A percentile compares a stretch with the other conserved stretches of the same genome.
phyloP scores from a whole-genome alignment of 2,797 vertebrate species.

The Hirundo rustica region DNA sequence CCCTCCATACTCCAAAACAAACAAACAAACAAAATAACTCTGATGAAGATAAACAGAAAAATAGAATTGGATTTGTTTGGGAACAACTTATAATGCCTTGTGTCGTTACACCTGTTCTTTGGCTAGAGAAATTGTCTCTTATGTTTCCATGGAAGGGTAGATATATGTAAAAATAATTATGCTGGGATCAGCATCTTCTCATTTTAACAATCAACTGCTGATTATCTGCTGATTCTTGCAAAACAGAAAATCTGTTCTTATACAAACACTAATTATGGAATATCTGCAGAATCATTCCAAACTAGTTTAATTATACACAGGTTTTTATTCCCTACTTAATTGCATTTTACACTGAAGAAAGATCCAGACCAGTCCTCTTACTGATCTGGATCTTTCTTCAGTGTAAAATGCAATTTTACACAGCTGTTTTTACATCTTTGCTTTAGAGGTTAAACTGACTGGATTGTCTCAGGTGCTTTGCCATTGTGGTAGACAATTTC shows the following conservation, averaged over 20 bases:
- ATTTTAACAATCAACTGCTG: constrained; percentile 51
- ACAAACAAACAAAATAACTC: not conserved
- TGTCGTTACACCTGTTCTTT: not conserved
- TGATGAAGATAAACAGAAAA: not conserved
- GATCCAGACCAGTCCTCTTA: constrained; percentile 36
- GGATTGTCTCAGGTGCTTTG: constrained; percentile 10
- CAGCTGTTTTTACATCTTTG: constrained; percentile 47
- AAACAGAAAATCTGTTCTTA: constrained; percentile 55
- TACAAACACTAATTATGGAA: constrained; percentile 73
- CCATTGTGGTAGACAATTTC: constrained; percentile 41
- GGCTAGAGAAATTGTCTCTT: not conserved
- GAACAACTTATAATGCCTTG: not conserved
- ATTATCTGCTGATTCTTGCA: constrained; percentile 72
- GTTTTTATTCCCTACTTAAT: constrained; percentile 55
- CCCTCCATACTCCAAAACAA: not conserved
- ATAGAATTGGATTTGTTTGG: not conserved
- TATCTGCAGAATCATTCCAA: constrained; percentile 65
- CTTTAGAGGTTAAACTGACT: constrained; percentile 58
- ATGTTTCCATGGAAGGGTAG: not conserved
- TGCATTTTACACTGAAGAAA: constrained; percentile 56
- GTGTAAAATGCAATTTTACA: not conserved
- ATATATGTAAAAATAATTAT: constrained; percentile 28
- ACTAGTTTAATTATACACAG: constrained; percentile 68
- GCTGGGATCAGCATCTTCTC: constrained; percentile 57
- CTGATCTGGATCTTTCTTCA: not conserved